Evolutionary conservation across 2,888 invertebrate species (phyloP), one percentile per base, ranked within the genome.

Genomic region (Corbicula japonica): DNA sequence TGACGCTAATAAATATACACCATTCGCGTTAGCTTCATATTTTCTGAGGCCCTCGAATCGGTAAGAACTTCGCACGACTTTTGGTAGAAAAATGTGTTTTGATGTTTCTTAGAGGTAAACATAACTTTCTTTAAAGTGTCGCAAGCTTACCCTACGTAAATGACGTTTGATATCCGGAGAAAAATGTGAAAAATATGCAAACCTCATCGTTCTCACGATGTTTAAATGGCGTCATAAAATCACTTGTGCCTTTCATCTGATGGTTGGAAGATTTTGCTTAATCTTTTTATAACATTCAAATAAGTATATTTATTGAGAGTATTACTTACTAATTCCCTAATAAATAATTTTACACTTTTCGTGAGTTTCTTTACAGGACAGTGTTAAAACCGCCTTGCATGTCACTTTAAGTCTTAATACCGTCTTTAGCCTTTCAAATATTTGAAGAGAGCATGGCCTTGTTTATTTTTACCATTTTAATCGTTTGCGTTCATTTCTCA

Each of bases 321-420:
- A 41, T 44, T 72, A 62, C 41, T 28, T 32, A 30, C 46, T 54
- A 44, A 62, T 72, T 44, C 62, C 30, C 50, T 63, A 54, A 72
- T 72, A 72, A 54, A 72, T 54, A 72, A 72, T 32, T 61, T 62
- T 54, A 44, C 54, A 62, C 71, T 38, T 56, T 50, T 44, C 23
- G 62, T 50, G 54, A 61, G 32, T 50, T 30, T 62, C 38, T 66
- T 38, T 35, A 65, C 6, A 65, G 23, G 63, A 15, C 18, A 18
- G 46, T 30, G 34, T 44, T 44, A 66, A 54, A 54, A 10, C 26
- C 15, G 26, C 23, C 48, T 26, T n/a, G 48, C 35, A 48, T 34
- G 30, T 1, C 32, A 50, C 28, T 32, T 44, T 38, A 66, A 26
- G 50, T 46, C 34, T 54, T 52, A 66, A 58, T 35, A 26, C 28